These are phyloP conservation scores for Furnarius figulus DNA, from an alignment of 2,113 vertebrate genomes.

Conservation along the genomic window DNA sequence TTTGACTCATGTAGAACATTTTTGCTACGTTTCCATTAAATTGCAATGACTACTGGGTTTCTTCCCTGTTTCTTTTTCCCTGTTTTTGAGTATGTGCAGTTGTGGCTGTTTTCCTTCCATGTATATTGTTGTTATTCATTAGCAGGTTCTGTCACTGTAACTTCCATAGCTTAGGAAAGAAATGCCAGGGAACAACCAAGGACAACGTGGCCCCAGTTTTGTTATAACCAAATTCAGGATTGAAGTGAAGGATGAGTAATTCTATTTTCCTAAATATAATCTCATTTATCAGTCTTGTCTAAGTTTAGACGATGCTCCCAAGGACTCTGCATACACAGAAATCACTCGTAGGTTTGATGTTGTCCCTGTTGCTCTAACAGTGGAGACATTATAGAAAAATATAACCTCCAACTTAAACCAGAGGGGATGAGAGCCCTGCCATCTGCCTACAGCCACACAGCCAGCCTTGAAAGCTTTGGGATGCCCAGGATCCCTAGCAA, in stretches of 20 bases:
- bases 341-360: background rate
- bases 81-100: background rate
- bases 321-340: background rate
- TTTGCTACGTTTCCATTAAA: background rate
- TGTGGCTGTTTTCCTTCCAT: background rate
- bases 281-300: background rate
- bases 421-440: background rate
- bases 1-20: background rate
- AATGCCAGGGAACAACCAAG: background rate
- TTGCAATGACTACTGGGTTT: background rate
- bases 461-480: background rate
- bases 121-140: background rate
- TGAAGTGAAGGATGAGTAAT: background rate
- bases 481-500: background rate
- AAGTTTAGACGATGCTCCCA: background rate
- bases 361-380: background rate
- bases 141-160: background rate
- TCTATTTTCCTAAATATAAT: background rate
- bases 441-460: too few relatives aligned
- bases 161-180: background rate
- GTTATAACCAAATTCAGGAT: background rate
- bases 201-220: background rate
- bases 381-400: background rate
- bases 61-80: background rate
- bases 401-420: background rate